These are phyloP conservation scores for Myzus persicae DNA, from an alignment of 1,140 invertebrate species.

Conservation along the genomic window DNA sequence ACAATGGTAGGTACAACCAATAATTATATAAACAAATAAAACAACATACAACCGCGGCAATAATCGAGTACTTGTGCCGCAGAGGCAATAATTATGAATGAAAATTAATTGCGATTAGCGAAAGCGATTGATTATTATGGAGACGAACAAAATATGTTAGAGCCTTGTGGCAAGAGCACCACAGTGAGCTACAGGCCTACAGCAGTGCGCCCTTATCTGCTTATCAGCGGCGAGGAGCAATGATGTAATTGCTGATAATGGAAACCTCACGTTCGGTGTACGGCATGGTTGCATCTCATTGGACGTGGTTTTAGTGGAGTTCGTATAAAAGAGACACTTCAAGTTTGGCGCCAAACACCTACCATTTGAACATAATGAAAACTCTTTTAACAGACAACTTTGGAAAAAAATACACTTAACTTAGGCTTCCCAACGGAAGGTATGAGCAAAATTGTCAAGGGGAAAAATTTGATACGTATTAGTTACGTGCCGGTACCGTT, in stretches of 20 bases:
- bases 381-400: background rate
- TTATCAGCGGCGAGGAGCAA: background rate
- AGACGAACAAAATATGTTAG: background rate
- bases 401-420: background rate
- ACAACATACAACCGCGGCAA: background rate
- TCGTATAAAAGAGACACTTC: background rate
- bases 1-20: background rate
- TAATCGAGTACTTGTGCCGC: background rate
- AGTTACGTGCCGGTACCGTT: too few relatives aligned
- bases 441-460: background rate
- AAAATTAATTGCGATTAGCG: background rate
- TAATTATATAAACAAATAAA: background rate
- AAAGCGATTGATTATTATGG: background rate
- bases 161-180: background rate
- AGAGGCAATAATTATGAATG: background rate
- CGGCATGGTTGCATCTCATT: background rate
- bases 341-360: background rate
- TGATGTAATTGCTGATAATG: background rate
- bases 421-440: background rate
- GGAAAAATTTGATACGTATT: background rate
- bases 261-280: background rate
- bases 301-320: background rate
- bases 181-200: background rate
- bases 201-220: background rate
- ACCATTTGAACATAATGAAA: background rate